These are phyloP conservation scores for Nudaria mundana DNA, from an alignment of 2,888 invertebrate species.

Conservation along the genomic window DNA sequence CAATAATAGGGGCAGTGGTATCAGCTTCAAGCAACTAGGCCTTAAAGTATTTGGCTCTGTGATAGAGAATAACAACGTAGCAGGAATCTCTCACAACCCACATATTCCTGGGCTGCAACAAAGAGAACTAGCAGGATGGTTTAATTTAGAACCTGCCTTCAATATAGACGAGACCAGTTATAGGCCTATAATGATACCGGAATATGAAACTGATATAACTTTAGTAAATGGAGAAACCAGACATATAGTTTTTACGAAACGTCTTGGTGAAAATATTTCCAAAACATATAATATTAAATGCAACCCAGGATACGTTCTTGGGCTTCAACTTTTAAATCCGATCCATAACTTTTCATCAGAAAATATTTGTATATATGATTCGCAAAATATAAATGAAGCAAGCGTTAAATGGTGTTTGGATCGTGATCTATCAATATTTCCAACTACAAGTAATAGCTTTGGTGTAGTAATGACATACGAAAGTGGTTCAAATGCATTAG, in stretches of 20 bases:
- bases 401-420: conserved; percentile 89
- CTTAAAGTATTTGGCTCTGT: conserved; percentile 88
- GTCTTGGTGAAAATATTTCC: conserved; percentile 78
- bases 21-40: conserved; percentile 94
- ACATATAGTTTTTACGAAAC: conserved; percentile 88
- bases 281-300: conserved; percentile 84
- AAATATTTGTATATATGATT: conserved; percentile 89
- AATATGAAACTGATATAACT: conserved; percentile 81
- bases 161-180: conserved; percentile 86
- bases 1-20: conserved; percentile 92
- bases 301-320: conserved; percentile 91
- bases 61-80: conserved; percentile 90
- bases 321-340: conserved; percentile 94
- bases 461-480: conserved; percentile 89
- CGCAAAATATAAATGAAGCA: conserved; percentile 83
- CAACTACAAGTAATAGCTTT: conserved; percentile 92
- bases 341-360: conserved; percentile 94
- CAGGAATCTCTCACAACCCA: conserved; percentile 96
- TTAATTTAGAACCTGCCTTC: conserved; percentile 85
- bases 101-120: conserved; percentile 91
- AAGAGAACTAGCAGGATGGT: conserved; percentile 96
- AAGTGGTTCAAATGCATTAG: conserved; percentile 89
- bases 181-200: conserved; percentile 87
- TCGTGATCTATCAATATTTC: conserved; percentile 93
- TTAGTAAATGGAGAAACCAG: conserved; percentile 88